Conservation (phyloP, 2,113 vertebrate genomes). For the Vombatus ursinus region DNA sequence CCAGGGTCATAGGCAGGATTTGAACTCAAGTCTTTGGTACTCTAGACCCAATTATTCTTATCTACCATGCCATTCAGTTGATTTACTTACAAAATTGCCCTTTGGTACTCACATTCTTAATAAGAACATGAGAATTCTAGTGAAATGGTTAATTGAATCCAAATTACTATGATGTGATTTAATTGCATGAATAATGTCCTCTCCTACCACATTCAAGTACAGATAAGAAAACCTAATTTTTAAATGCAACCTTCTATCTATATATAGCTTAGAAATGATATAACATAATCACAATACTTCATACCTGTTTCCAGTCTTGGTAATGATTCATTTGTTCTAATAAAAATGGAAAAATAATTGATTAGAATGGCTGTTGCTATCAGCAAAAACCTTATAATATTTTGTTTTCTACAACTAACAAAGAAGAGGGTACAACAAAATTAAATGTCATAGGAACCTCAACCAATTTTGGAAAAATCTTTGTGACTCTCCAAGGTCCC, state of each 20-base stretch:
- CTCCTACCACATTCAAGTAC: background rate
- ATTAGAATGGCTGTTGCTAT: background rate
- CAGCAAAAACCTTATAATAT: background rate
- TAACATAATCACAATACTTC: background rate
- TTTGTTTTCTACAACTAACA: background rate
- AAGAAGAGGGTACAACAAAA: background rate
- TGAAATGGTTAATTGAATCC: background rate
- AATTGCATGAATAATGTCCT: background rate
- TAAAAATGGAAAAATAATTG: background rate
- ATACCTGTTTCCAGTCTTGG: constrained; percentile 68
- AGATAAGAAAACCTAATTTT: background rate
- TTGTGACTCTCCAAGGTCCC: background rate
- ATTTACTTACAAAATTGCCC: background rate
- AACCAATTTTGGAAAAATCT: background rate
- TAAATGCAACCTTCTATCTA: background rate
- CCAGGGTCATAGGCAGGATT: background rate
- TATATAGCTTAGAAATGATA: background rate
- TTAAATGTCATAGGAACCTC: background rate
- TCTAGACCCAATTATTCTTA: background rate
- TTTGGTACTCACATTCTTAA: background rate
- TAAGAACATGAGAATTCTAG: background rate
- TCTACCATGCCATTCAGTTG: background rate
- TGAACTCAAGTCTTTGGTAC: background rate
- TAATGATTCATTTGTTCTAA: constrained; percentile 66
- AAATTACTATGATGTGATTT: background rate